Evolutionary conservation across 2,888 invertebrate species (phyloP).

Genomic region (Drosophila monieri): DNA sequence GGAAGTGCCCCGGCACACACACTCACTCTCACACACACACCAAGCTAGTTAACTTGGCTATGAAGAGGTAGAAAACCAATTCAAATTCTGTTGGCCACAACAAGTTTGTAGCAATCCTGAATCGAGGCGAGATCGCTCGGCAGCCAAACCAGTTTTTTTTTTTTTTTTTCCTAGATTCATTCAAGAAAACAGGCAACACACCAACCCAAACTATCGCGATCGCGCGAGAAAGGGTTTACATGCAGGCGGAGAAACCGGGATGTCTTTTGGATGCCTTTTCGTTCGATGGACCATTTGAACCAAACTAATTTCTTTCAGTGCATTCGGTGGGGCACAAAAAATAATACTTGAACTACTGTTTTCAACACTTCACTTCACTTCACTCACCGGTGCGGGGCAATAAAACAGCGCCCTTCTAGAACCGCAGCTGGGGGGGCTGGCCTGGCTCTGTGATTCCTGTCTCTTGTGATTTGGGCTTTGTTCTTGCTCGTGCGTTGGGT

Average conservation of each 20-base stretch:
- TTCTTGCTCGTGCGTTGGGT: conserved; percentile 40
- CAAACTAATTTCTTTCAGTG: conserved; percentile 24
- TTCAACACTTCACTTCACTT: conserved; percentile 70
- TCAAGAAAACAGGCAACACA: conserved; percentile 72
- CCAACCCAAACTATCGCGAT: conserved; percentile 25
- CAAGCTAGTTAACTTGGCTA: conserved; percentile 29
- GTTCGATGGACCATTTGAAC: background rate
- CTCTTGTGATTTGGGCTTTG: conserved; percentile 1
- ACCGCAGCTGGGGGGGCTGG: conserved; percentile 13
- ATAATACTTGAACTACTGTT: conserved; percentile 77
- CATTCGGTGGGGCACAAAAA: conserved; percentile 44
- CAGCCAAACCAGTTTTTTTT: conserved; percentile 68
- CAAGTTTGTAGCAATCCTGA: conserved; percentile 63
- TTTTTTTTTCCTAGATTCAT: conserved; percentile 74
- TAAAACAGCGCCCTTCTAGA: conserved; percentile 73
- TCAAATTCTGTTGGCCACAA: conserved; percentile 42
- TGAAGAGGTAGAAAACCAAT: conserved; percentile 33
- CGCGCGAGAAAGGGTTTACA: conserved; percentile 38
- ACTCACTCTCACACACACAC: background rate
- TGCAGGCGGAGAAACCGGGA: conserved; percentile 1
- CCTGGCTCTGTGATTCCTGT: background rate
- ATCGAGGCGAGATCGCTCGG: conserved; percentile 48
- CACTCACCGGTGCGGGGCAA: conserved; percentile 75
- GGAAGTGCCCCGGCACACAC: conserved; percentile 38
- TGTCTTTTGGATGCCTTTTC: background rate